Base-by-base conservation (phyloP, 2,797 vertebrate species). In the Karalla daura region DNA sequence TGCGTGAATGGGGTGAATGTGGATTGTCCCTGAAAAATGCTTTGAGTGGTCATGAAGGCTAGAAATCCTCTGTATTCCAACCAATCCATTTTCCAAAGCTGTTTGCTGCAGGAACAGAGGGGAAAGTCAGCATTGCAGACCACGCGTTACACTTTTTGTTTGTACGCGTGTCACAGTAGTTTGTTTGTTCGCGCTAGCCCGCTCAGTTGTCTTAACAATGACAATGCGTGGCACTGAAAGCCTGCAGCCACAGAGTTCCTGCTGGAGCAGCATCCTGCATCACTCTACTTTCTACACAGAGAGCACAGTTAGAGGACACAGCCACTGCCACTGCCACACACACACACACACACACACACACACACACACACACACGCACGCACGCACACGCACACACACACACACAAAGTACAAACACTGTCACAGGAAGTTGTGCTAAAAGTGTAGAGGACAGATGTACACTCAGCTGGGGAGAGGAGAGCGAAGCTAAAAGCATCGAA, bases 221-320 rank as follows among this genome's bases (percentile, higher is more conserved):
- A 92, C 86, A 86, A 76, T 63, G 72, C 62, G 62, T 90, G 87
- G 83, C 89, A 92, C 60, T 85, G 78, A 90, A 86, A 91, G 89
- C 91, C 90, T 81, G 80, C 70, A 91, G 90, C 83, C 67, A 78
- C 74, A n/a, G n/a, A n/a, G 71, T 86, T 80, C 70, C 78, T 82
- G 82, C 85, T 78, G 53, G 58, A 80, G 70, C 85, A 84, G 80
- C 79, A 84, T 88, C 84, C 84, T 81, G 81, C 84, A 76, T 88
- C 81, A 85, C 70, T 86, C 70, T 70, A 51, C 63, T 85, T 77
- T 73, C 76, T 58, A 75, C 81, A 90, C 76, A 62, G 60, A 81
- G 76, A 67, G 70, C 78, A 84, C 65, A 80, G 72, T 86, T 86
- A 87, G 81, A 89, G 87, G 87, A 86, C 84, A 85, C 45, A 40